phyloP scores from a whole-genome alignment of 1,140 invertebrate species.

The Hermatobates lingyangjiaoensis region DNA sequence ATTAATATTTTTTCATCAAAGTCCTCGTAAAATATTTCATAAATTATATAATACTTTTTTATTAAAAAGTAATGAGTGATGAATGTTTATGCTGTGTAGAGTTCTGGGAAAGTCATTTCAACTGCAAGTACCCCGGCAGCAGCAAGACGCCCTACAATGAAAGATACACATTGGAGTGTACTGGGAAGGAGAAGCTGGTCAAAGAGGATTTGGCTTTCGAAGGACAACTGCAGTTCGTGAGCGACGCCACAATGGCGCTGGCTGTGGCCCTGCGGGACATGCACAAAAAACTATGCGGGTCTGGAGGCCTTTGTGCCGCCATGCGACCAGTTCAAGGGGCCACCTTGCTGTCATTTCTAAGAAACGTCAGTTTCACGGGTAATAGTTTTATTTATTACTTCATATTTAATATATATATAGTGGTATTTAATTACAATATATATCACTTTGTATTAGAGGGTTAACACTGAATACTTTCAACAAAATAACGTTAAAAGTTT shows the following conservation, averaged over 20 bases:
- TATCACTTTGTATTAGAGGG: too few species aligned
- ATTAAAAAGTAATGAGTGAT: too few species aligned
- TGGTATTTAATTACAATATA: too few species aligned
- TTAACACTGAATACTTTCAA: too few species aligned
- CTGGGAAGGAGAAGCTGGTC: slow-evolving; percentile 47
- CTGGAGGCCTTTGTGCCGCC: slow-evolving; percentile 56
- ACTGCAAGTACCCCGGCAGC: slow-evolving; percentile 60
- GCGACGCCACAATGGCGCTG: slow-evolving; percentile 80
- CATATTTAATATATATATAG: too few species aligned
- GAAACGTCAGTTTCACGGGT: slow-evolving; percentile 70
- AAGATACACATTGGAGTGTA: slow-evolving; percentile 45
- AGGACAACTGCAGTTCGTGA: slow-evolving; percentile 79
- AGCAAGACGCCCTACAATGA: slow-evolving; percentile 61
- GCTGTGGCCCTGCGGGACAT: slow-evolving; percentile 67
- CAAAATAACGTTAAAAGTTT: too few species aligned
- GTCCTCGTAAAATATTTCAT: too few species aligned
- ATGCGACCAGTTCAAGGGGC: slow-evolving; percentile 78
- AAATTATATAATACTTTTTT: too few species aligned
- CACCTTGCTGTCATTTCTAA: slow-evolving; percentile 60
- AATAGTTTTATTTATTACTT: too few species aligned
- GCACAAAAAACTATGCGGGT: slow-evolving; percentile 54
- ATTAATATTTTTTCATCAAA: too few species aligned
- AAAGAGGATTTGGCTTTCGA: slow-evolving; percentile 64
- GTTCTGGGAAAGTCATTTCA: slow-evolving; percentile 85
- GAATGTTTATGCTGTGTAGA: too few species aligned